Conservation (phyloP, 2,797 vertebrate species). For the Circus cinereus region DNA sequence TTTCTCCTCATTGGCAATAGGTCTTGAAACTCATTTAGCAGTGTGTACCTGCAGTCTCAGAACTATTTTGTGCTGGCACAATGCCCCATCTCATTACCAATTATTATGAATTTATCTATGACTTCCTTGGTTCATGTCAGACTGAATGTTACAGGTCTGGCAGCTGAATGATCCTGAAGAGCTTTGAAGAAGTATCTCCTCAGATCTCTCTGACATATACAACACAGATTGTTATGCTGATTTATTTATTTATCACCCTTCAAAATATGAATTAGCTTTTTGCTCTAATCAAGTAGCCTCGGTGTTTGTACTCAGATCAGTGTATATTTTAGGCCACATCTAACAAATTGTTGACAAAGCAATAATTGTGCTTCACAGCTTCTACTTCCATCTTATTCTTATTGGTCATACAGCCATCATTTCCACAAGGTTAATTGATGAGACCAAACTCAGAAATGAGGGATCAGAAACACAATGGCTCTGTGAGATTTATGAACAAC, state of each 20-base stretch:
- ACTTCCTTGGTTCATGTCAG: background rate
- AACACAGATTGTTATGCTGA: background rate
- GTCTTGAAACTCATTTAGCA: background rate
- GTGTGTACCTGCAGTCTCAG: background rate
- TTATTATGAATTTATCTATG: background rate
- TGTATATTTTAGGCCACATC: background rate
- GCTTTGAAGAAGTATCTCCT: background rate
- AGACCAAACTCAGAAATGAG: background rate
- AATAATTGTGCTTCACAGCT: background rate
- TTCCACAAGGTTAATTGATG: background rate
- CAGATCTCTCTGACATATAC: background rate
- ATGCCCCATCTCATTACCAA: background rate
- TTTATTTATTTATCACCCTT: conserved; percentile 6
- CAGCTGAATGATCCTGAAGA: background rate
- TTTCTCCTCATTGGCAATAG: background rate
- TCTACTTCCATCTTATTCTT: background rate
- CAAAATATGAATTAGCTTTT: conserved; percentile 21
- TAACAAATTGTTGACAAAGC: conserved; percentile 2
- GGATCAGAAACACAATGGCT: background rate
- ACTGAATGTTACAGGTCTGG: background rate
- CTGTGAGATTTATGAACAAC: background rate
- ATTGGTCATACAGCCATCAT: background rate
- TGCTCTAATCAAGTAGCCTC: background rate
- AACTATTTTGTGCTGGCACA: background rate
- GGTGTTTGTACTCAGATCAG: background rate